A percentile compares a stretch with the other conserved stretches of the same genome.
phyloP scores from a whole-genome alignment of 1,140 invertebrate species.

The Harpegnathos saltator region DNA sequence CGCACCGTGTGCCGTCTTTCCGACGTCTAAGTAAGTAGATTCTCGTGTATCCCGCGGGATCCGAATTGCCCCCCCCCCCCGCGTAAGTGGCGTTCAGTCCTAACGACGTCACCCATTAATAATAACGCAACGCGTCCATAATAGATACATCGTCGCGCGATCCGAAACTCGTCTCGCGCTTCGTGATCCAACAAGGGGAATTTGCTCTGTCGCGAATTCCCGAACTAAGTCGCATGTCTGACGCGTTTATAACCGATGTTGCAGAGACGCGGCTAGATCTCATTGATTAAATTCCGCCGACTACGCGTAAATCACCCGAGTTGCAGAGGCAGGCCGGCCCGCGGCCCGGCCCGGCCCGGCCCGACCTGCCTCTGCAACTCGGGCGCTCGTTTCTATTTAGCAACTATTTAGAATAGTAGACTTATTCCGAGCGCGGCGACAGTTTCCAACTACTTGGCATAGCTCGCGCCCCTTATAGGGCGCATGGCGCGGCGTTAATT shows the following conservation, averaged over 20 bases:
- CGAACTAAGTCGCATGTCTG: slow-evolving; percentile 53
- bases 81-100: slow-evolving; percentile 50
- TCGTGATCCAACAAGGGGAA: slow-evolving; percentile 52
- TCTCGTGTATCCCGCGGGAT: slow-evolving; percentile 46
- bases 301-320: slow-evolving; percentile 47
- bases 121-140: slow-evolving; percentile 50
- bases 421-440: slow-evolving; percentile 1
- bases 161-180: slow-evolving; percentile 51
- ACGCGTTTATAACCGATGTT: slow-evolving; percentile 60
- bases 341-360: not conserved
- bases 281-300: slow-evolving; percentile 62
- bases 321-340: too few species aligned
- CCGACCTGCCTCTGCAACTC: slow-evolving; percentile 1
- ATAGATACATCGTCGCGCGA: slow-evolving; percentile 50
- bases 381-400: slow-evolving; percentile 35
- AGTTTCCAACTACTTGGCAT: not conserved
- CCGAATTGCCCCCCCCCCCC: slow-evolving; percentile 49
- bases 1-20: slow-evolving; percentile 2
- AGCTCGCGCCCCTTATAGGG: too few species aligned
- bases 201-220: slow-evolving; percentile 43
- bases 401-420: slow-evolving; percentile 18
- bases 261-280: slow-evolving; percentile 42
- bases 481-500: not conserved
- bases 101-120: slow-evolving; percentile 51
- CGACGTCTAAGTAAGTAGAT: slow-evolving; percentile 52